Percentiles rank a stretch among this genome's conserved stretches.
These are phyloP conservation scores for Albula glossodonta DNA, from an alignment of 2,113 vertebrate genomes.

Conservation along the genomic window DNA sequence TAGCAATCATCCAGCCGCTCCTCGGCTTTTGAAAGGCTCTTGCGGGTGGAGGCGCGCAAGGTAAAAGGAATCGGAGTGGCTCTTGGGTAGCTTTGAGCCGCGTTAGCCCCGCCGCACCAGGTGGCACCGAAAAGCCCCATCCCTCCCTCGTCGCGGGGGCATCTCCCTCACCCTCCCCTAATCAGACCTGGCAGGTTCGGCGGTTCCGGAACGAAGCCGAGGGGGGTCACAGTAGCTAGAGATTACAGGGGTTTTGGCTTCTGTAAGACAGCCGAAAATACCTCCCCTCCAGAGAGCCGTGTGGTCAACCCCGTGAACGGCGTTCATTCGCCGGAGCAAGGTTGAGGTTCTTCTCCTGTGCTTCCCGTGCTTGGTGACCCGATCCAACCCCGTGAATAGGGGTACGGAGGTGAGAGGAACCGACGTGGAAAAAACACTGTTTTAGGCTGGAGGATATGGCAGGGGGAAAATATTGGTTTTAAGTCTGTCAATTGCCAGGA, in stretches of 20 bases:
- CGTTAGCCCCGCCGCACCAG: too few relatives aligned
- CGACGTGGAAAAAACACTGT: neutral
- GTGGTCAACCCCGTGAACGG: neutral
- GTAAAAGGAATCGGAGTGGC: slow-evolving; percentile 35
- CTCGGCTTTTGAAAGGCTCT: slow-evolving; percentile 43
- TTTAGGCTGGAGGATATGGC: neutral
- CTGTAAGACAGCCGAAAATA: neutral
- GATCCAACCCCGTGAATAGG: neutral
- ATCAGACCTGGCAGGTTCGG: neutral
- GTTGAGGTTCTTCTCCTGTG: neutral
- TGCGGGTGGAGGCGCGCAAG: slow-evolving; percentile 15
- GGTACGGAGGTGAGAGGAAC: neutral
- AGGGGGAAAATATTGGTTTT: neutral
- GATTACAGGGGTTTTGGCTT: neutral
- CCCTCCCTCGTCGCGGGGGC: neutral
- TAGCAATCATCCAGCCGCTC: slow-evolving; percentile 44
- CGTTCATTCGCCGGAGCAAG: neutral
- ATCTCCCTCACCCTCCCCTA: neutral
- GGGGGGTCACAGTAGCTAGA: slow-evolving; percentile 1
- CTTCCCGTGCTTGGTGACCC: neutral
- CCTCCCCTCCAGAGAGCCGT: neutral
- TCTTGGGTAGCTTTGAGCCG: neutral
- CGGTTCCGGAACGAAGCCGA: neutral
- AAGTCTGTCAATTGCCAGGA: neutral
- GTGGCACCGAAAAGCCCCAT: neutral